Base-by-base conservation (phyloP, 2,113 vertebrate genomes). In the Plecturocebus donacophilus region DNA sequence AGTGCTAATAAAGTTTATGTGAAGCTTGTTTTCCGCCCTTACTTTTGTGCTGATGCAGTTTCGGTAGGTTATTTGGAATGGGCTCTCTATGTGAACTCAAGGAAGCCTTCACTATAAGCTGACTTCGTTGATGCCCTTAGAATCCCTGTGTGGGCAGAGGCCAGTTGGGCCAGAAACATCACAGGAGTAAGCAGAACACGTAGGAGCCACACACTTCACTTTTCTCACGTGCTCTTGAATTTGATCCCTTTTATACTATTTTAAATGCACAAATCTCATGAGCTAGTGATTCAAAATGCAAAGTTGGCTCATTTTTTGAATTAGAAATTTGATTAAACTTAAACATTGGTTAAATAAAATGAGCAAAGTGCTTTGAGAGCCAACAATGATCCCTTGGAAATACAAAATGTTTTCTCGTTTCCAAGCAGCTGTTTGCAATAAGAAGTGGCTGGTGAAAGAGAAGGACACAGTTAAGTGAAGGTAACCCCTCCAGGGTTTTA, bases 361-460 rank as follows among this genome's bases (percentile, higher is more conserved):
- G 97, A 98, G 95, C 87, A 97, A 98, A 97, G 98, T 95, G 93
- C 97, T 98, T 92, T 82, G 93, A 98, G 96, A 98, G 98, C 98
- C 98, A 99, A 98, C 97, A 98, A 97, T 93, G 98, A 64, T 99
- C 98, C 98, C 98, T 97, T 98, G 98, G 98, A 99, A 98, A 98
- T 98, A 98, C 97, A 98, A 99, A 98, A 94, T 97, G 98, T 96
- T 98, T 98, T 98, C 98, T 98, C 98, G 98, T 98, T 98, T 98
- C 98, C 97, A 98, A 98, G 98, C 99, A 99, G 98, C 99, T 99
- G 99, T 99, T 99, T 98, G 98, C 97, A 99, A 99, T 99, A 99
- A 99, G 98, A 98, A 98, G 98, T 98, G 94, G 98, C 98, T 98
- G 98, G 98, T 98, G 99, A 98, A 98, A 98, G 98, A 98, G 98